These are phyloP conservation scores for Biston betularia DNA, from an alignment of 2,888 invertebrate species.

Conservation along the genomic window DNA sequence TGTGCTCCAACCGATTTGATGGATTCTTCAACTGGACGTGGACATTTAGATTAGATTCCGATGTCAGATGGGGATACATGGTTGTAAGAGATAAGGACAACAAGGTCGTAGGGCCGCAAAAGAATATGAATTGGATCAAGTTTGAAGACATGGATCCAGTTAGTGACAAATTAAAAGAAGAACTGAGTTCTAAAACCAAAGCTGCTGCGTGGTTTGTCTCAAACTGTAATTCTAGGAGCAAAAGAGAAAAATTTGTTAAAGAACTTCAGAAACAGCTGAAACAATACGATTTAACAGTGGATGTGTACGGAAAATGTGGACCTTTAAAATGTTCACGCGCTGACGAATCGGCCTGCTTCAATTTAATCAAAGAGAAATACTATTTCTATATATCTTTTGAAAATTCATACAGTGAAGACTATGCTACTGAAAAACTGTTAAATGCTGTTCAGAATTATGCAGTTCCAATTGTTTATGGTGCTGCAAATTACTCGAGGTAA, in stretches of 20 bases:
- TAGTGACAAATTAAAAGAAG: constrained; percentile 47
- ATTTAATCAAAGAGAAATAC: constrained; percentile 56
- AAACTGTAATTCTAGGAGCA: constrained; percentile 53
- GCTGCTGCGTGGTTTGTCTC: constrained; percentile 64
- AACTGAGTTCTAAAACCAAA: constrained; percentile 52
- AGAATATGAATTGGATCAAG: constrained; percentile 59
- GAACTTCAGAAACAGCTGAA: constrained; percentile 47
- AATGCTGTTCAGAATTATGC: constrained; percentile 81
- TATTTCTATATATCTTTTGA: constrained; percentile 69
- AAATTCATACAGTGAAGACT: constrained; percentile 62
- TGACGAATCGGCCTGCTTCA: constrained; percentile 46
- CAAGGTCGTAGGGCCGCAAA: constrained; percentile 56
- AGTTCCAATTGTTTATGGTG: constrained; percentile 88
- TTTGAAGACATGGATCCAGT: constrained; percentile 58
- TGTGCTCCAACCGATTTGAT: constrained; percentile 58
- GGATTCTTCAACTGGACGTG: constrained; percentile 76
- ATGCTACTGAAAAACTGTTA: constrained; percentile 65
- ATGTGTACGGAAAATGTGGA: constrained; percentile 62
- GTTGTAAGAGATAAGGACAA: constrained; percentile 54
- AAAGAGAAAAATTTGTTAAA: constrained; percentile 46
- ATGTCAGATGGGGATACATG: constrained; percentile 68
- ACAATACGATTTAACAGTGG: constrained; percentile 52
- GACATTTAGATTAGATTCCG: constrained; percentile 70
- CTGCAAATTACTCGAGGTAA: constrained; percentile 83
- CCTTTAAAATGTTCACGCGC: constrained; percentile 48